A percentile compares a stretch with the other conserved stretches of the same genome.
Conservation (phyloP, 2,888 invertebrate genomes). For the Phasia obesa region DNA sequence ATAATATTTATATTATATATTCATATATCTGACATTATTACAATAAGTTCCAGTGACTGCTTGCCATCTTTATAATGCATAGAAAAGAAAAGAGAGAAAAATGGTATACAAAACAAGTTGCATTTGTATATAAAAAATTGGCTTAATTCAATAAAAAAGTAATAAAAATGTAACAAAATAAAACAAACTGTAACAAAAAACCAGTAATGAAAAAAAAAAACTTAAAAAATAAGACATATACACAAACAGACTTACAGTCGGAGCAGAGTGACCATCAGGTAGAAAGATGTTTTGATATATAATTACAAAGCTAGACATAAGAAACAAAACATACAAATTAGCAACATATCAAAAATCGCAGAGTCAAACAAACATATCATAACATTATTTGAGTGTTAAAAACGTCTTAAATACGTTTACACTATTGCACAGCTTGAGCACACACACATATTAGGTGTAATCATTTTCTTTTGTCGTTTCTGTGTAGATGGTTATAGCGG, state of each 20-base stretch:
- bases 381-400: no score
- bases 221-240: conserved; percentile 13
- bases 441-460: no score
- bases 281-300: no score
- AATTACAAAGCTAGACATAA: no score
- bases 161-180: conserved; percentile 11
- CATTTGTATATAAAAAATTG: conserved; percentile 29
- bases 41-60: conserved; percentile 66
- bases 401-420: no score
- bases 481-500: no score
- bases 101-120: conserved; percentile 26
- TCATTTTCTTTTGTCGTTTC: no score
- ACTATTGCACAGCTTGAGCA: no score
- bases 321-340: no score
- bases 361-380: no score
- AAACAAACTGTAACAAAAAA: conserved; percentile 56
- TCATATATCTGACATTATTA: conserved; percentile 60
- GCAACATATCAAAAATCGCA: no score
- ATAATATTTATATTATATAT: conserved; percentile 49
- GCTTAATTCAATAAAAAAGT: not conserved
- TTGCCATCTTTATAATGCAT: conserved; percentile 2
- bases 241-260: conserved; percentile 5
- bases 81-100: not conserved
- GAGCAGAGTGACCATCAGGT: not conserved
- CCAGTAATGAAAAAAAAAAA: conserved; percentile 19